Evolutionary conservation across 2,797 vertebrate genomes (phyloP).

Genomic region (Gymnothorax javanicus): DNA sequence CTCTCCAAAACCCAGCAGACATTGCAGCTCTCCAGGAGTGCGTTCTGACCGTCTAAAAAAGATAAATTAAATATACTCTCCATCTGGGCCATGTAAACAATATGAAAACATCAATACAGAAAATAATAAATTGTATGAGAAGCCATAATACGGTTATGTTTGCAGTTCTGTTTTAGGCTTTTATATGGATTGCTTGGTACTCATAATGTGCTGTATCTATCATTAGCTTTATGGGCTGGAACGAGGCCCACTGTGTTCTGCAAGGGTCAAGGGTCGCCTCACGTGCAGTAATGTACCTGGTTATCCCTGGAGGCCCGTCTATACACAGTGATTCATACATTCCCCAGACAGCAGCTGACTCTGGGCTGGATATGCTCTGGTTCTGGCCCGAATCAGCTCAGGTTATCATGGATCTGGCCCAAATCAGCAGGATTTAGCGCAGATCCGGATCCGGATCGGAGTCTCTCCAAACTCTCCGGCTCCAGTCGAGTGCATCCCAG

Average conservation of each 20-base stretch:
- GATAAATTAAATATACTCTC: not conserved
- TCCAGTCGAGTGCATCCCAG: not conserved
- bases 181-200: not conserved
- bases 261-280: not conserved
- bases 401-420: too few relatives aligned
- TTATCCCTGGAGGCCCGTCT: not conserved
- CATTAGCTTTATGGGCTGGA: not conserved
- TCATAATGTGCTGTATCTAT: not conserved
- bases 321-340: not conserved
- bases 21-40: not conserved
- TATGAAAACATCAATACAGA: not conserved
- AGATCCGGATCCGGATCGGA: too few relatives aligned
- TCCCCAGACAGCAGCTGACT: not conserved
- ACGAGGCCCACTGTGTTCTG: not conserved
- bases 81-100: not conserved
- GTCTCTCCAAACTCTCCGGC: too few relatives aligned
- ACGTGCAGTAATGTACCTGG: not conserved
- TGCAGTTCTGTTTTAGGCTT: not conserved
- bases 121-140: not conserved
- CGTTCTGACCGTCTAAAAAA: not conserved
- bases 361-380: too few relatives aligned
- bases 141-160: not conserved
- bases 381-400: too few relatives aligned
- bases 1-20: not conserved
- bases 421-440: too few relatives aligned